Evolutionary conservation across 92 coral and sea anemone species (phyloP).

Genomic region (Actinostola sp.): DNA sequence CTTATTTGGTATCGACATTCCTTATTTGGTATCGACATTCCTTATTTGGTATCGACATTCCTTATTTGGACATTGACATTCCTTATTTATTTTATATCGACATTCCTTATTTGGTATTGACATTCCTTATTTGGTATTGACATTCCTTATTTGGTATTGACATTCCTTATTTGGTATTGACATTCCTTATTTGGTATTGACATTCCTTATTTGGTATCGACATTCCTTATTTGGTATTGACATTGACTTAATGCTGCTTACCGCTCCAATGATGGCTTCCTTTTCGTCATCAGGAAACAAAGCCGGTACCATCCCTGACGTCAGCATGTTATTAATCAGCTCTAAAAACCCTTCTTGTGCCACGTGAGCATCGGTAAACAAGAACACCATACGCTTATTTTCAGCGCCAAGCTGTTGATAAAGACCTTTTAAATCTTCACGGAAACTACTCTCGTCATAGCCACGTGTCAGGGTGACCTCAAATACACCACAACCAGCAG

Average conservation of each 20-base stretch:
- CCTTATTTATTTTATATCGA: no score
- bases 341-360: slow-evolving; percentile 99
- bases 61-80: background rate
- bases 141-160: background rate
- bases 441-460: slow-evolving; percentile 87
- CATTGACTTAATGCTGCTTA: slow-evolving; percentile 5
- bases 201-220: no score
- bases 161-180: no score
- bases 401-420: slow-evolving; percentile 91
- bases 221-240: no score
- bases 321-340: slow-evolving; percentile 97
- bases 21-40: background rate
- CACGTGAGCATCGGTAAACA: slow-evolving; percentile 97
- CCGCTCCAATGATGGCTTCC: slow-evolving; percentile 94
- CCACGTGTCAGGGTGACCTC: slow-evolving; percentile 98
- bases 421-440: slow-evolving; percentile 94
- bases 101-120: background rate
- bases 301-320: slow-evolving; percentile 99
- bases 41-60: background rate
- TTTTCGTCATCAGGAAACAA: slow-evolving; percentile 96
- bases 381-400: slow-evolving; percentile 92
- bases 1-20: background rate
- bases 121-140: no score
- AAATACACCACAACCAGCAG: slow-evolving; percentile 97
- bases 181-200: background rate